Evolutionary conservation across 2,888 invertebrate genomes (phyloP).

Genomic region (Petrolisthes cinctipes): DNA sequence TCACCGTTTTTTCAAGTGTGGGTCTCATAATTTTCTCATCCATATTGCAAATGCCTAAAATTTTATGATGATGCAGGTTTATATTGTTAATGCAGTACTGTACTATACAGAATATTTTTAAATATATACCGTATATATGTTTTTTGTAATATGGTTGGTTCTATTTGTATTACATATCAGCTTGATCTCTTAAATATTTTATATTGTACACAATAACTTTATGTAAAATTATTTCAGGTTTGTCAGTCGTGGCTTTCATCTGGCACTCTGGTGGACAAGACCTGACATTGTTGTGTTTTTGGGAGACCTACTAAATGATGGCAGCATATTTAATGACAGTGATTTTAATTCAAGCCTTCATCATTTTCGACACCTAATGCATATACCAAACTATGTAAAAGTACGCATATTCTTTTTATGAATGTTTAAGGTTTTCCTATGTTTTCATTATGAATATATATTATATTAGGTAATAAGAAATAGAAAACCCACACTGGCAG

Average conservation of each 20-base stretch:
- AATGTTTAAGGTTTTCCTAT: not conserved
- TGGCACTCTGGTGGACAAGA: slow-evolving; percentile 78
- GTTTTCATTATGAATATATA: not conserved
- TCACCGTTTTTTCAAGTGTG: no score
- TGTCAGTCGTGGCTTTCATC: slow-evolving; percentile 73
- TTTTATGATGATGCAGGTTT: no score
- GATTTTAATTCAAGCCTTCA: slow-evolving; percentile 82
- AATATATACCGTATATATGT: not conserved
- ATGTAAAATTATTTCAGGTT: slow-evolving; percentile 42
- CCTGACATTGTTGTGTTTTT: slow-evolving; percentile 90
- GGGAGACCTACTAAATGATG: slow-evolving; percentile 96
- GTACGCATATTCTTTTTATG: slow-evolving; percentile 25
- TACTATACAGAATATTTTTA: no score
- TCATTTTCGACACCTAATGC: slow-evolving; percentile 80
- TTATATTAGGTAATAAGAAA: not conserved
- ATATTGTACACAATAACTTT: no score
- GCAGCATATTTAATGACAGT: slow-evolving; percentile 80
- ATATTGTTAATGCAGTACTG: no score
- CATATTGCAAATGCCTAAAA: no score
- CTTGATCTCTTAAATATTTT: no score
- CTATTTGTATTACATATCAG: no score
- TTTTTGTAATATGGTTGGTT: no score
- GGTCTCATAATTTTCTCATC: no score
- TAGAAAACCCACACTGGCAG: no score
- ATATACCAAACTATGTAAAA: slow-evolving; percentile 67